Evolutionary conservation across 2,113 vertebrate species (phyloP).

Genomic region (Hippoglossus stenolepis): DNA sequence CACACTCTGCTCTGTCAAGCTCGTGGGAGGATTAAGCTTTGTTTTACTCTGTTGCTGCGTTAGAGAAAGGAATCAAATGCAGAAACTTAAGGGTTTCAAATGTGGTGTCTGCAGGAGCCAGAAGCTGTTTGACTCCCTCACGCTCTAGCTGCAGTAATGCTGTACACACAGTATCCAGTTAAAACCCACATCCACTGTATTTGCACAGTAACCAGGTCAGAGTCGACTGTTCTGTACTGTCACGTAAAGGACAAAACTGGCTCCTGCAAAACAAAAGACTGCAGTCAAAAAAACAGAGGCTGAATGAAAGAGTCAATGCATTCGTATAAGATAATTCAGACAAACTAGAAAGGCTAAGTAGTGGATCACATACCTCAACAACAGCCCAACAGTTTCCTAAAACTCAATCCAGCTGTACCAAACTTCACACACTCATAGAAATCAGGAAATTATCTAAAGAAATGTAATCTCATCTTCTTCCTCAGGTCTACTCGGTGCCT

Average conservation of each 20-base stretch:
- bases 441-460: not conserved
- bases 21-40: not conserved
- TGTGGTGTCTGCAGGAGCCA: constrained; percentile 25
- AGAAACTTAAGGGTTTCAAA: constrained; percentile 46
- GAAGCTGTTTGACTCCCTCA: constrained; percentile 58
- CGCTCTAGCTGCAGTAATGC: constrained; percentile 20
- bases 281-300: too few species aligned
- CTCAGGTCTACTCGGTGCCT: constrained; percentile 87
- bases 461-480: constrained; percentile 2
- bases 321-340: too few species aligned
- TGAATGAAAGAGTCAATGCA: too few species aligned
- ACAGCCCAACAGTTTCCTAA: too few species aligned
- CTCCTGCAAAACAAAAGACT: too few species aligned
- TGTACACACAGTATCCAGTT: not conserved
- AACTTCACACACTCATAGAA: too few species aligned
- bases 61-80: constrained; percentile 38
- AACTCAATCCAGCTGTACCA: too few species aligned
- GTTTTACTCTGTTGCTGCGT: not conserved
- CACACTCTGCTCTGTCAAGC: constrained; percentile 14
- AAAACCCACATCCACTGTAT: not conserved
- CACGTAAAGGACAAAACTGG: too few species aligned
- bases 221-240: not conserved
- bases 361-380: too few species aligned
- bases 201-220: not conserved
- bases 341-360: too few species aligned